Evolutionary conservation across 2,797 vertebrate genomes (phyloP).

Genomic region (Kryptopterus vitreolus): DNA sequence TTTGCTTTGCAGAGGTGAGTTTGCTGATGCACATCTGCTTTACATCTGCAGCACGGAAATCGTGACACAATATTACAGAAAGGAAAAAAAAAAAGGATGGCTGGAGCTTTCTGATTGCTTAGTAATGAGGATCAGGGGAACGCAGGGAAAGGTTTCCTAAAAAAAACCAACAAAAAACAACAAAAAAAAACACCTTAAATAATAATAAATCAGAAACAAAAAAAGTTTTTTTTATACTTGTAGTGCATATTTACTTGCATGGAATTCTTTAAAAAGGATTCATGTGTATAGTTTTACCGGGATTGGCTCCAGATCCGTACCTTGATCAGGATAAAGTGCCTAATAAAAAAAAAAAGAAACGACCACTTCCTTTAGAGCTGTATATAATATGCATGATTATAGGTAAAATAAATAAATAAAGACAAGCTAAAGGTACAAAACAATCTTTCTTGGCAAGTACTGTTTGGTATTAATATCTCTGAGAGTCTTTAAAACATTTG

Average conservation of each 20-base stretch:
- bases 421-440: neutral
- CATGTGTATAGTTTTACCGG: neutral
- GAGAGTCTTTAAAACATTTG: neutral
- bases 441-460: neutral
- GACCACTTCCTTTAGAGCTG: no score
- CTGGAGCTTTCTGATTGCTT: neutral
- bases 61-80: neutral
- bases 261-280: neutral
- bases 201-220: constrained; percentile 1
- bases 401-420: no score
- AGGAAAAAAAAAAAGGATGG: neutral
- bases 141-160: no score
- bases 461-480: neutral
- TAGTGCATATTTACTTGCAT: no score
- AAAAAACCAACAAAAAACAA: neutral
- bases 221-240: neutral
- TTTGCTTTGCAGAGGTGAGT: constrained; percentile 74
- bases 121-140: neutral
- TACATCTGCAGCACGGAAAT: constrained; percentile 5
- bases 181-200: no score
- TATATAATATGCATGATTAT: neutral
- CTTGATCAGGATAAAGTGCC: neutral
- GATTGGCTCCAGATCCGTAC: neutral
- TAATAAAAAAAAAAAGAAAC: neutral
- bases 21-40: constrained; percentile 6